Base-by-base conservation (phyloP, 2,888 invertebrate genomes). In the Thalpophila matura region DNA sequence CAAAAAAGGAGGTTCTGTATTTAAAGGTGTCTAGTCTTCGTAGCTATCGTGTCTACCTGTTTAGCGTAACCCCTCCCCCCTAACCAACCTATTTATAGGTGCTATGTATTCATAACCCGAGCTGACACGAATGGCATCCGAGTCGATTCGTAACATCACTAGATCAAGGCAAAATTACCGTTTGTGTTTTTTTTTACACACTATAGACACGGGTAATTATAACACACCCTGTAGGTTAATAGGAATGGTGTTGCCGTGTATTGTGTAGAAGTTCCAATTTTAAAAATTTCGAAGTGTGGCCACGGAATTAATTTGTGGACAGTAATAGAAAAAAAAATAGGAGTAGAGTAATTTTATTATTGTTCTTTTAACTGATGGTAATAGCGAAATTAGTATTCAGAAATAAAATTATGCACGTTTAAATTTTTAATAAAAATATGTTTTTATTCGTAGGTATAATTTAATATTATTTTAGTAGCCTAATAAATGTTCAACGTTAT, bases 51-150 rank as follows among this genome's bases (percentile, higher is more conserved):
- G 42, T 50, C 50, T 49, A 29, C 29, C 29, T 59, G 42, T 50
- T 45, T 49, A 29, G 49, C 26, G 40, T 42, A 29, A 22, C 9
- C 22, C 6, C 7, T 16, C 14, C 31, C 38, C 7, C 10, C 24
- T 40, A 58, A 59, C 31, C 26, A 37, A 42, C 40, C 37, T 55
- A 49, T 51, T 67, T 37, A 61, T 61, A 27, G 42, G 74, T 56
- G 16, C 37, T 70, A 35, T 70, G 55, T 68, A 70, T 70, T 74
- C 74, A 61, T 47, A 67, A 47, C 33, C 38, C 24, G 68, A 46
- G 26, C 18, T 70, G 55, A 70, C 61, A 61, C 61, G 43, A 68
- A 16, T 56, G 74, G 61, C 46, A 70, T 70, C 31, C 45, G 51
- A 35, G 12, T 70, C 55, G 16, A 70, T 55, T 56, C 55, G 37